Base-by-base conservation (phyloP, 2,113 vertebrate species). In the Halichoeres trimaculatus region DNA sequence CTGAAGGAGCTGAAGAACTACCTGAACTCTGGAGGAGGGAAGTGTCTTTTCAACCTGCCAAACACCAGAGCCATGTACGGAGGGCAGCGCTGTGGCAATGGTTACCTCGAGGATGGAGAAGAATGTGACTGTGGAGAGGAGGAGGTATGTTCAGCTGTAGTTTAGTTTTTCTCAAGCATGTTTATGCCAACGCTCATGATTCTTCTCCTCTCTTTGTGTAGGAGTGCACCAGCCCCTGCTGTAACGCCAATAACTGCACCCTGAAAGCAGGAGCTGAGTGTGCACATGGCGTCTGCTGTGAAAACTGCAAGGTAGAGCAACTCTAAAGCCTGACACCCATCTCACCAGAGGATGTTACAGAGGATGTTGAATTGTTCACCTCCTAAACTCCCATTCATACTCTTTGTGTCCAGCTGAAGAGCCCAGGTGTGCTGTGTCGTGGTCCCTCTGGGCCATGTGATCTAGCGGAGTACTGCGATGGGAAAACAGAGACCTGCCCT, bases 81-180 rank as follows among this genome's bases (percentile, higher is more conserved):
- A 65, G 98, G 98, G 38, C 95, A 91, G 72, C 95, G 95, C 67
- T 99, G 98, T 50, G 97, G 98, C 55, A 99, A 99, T 2, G 98
- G 98, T 16, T 99, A 98, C 93, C 91, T 99, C 90, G 98, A 99
- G 90, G 96, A 98, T 0, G 98, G 97, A 2, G 98, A 99, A 80
- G 95, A 99, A 51, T 99, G 98, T 88, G 98, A 99, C 92, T 99
- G 98, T 75, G 98, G 98, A 50, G 96, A 97, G 7, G 94, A 94
- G 61, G 61, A 68, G 64, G 36, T 55, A 16, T 16, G 55, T 53
- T 51, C 30, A n/a, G 48, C 43, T 38, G 35, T 22, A 34, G 16
- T 70, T 0, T 0, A 1, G 51, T 1, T 67, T 67, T 55, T 16
- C 23, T 6, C 16, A n/a, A 30, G 6, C 16, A 22, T 45, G 24